phyloP scores from a whole-genome alignment of 2,797 vertebrate genomes.

The Gouania willdenowi region DNA sequence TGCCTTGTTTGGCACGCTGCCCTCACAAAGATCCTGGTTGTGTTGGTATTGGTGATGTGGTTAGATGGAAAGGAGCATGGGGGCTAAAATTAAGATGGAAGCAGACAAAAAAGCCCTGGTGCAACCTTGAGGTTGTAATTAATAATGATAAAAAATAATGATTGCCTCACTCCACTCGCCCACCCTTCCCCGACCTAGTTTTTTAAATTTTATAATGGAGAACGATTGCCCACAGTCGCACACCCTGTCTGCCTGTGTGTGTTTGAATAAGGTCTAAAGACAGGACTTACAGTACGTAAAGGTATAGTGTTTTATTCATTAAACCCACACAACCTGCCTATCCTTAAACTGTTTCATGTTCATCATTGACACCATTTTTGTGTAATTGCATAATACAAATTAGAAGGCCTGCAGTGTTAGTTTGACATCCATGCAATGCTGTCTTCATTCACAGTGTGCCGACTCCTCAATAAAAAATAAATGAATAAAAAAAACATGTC shows the following conservation, averaged over 20 bases:
- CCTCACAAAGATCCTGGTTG: conserved; percentile 57
- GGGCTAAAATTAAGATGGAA: conserved; percentile 69
- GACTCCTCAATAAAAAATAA: too few species aligned
- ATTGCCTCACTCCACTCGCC: conserved; percentile 68
- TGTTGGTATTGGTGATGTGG: conserved; percentile 30
- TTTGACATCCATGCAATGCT: too few species aligned
- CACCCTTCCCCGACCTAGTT: conserved; percentile 74
- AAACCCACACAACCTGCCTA: too few species aligned
- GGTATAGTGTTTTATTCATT: too few species aligned
- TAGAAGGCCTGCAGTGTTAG: too few species aligned
- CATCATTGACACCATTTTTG: too few species aligned
- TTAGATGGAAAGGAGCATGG: conserved; percentile 40
- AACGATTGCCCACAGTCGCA: conserved; percentile 71
- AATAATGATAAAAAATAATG: conserved; percentile 85
- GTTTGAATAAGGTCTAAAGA: too few species aligned
- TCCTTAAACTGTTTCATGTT: too few species aligned
- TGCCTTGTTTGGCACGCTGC: conserved; percentile 68
- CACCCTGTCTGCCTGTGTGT: conserved; percentile 25
- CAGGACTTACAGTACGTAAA: too few species aligned
- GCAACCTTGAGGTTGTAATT: conserved; percentile 82
- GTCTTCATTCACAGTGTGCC: too few species aligned
- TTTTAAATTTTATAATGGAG: conserved; percentile 78
- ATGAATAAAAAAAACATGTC: too few species aligned
- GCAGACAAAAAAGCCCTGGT: conserved; percentile 70
- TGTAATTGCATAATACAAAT: too few species aligned